A percentile compares a stretch with the other conserved stretches of the same genome.
Evolutionary conservation across 2,113 vertebrate species (phyloP).

Genomic region (Poeciliopsis occidentalis): DNA sequence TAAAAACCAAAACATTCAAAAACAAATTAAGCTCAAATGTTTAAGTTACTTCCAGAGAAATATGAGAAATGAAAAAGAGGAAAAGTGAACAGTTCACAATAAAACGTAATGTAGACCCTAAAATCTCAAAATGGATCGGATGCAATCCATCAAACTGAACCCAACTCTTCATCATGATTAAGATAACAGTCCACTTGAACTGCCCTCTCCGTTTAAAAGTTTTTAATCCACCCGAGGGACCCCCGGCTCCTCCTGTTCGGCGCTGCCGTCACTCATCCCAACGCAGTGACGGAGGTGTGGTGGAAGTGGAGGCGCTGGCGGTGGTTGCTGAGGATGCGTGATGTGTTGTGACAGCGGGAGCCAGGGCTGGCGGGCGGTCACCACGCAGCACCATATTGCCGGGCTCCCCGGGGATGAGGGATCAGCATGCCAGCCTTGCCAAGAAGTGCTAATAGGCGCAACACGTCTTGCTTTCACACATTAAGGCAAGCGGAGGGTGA

Average conservation of each 20-base stretch:
- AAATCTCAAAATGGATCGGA: neutral
- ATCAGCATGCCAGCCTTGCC: constrained; percentile 84
- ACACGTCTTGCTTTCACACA: constrained; percentile 90
- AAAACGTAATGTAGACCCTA: neutral
- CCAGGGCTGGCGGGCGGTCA: constrained; percentile 77
- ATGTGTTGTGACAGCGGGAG: constrained; percentile 85
- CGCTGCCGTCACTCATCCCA: constrained; percentile 55
- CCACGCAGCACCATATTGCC: constrained; percentile 84
- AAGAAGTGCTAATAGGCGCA: constrained; percentile 89
- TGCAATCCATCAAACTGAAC: neutral
- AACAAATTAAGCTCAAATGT: no score
- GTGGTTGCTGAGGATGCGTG: constrained; percentile 66
- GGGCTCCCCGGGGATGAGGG: constrained; percentile 78
- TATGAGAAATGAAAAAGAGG: neutral
- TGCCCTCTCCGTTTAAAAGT: constrained; percentile 29
- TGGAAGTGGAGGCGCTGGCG: constrained; percentile 52
- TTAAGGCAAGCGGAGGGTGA: constrained; percentile 85
- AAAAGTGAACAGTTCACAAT: neutral
- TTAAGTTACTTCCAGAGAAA: no score
- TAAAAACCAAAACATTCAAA: no score
- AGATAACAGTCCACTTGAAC: constrained; percentile 10
- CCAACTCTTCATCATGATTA: constrained; percentile 1
- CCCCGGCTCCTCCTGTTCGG: constrained; percentile 36
- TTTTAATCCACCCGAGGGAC: constrained; percentile 24
- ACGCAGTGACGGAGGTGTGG: constrained; percentile 62